Evolutionary conservation across 1,140 invertebrate species (phyloP), one percentile per base, ranked within the genome.

Genomic region (Heliconius congener): DNA sequence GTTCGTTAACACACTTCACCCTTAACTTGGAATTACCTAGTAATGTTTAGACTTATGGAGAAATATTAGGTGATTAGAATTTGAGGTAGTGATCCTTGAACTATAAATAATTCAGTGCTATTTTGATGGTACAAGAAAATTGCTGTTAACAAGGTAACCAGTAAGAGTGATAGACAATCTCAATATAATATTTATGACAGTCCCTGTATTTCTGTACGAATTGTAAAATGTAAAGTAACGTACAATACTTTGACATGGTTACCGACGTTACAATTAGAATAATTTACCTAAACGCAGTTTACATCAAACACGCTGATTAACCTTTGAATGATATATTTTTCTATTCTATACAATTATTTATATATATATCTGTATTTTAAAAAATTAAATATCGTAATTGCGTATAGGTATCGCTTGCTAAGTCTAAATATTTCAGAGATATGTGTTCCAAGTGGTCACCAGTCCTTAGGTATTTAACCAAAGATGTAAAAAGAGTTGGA

Each of bases 401-500:
- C 55, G 19, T 23, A 57, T 23, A 57, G 19, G 8, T 57, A 57
- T 23, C 18, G 55, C 55, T 23, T 57, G 55, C n/a, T 57, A 57
- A 66, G 60, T 66, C 60, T 70, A 78, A 80, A 71, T 77, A 76
- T 83, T 81, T 55, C 71, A 83, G 79, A 83, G 52, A 78, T 50
- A 81, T 83, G 81, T 87, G 81, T 85, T 89, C 79, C 74, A 82
- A 85, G 82, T 85, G 86, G 88, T 90, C 87, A 88, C 86, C 91
- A 90, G 89, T 88, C 87, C 84, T 91, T 91, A 92, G 90, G 88
- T 94, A 91, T 89, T 84, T 86, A 88, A 91, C 92, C 92, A 94
- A 94, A 94, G 92, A 94, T 94, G 91, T 94, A 92, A 92, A 86
- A 92, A 91, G 88, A 88, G 90, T 91, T 93, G 91, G 88, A 92